Base-by-base conservation (phyloP, 2,888 invertebrate species). In the Drosophila tripunctata region DNA sequence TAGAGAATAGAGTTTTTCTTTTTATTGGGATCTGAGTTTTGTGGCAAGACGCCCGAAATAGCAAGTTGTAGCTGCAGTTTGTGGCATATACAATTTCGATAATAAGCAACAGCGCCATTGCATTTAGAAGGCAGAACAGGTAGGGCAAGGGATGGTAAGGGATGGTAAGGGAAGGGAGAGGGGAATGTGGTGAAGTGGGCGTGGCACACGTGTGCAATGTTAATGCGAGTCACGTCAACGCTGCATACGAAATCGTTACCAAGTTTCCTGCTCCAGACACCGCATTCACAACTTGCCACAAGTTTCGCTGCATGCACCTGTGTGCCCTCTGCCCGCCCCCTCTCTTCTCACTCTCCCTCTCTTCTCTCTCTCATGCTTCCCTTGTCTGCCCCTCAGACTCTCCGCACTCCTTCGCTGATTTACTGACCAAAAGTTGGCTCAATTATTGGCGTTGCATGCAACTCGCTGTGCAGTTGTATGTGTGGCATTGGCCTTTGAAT, bases 221-320 rank as follows among this genome's bases (percentile, higher is more conserved):
- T 85, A 78, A 86, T 86, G 84, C 86, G 77, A 83, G 83, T 83
- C 83, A 83, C 83, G 83, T 86, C 83, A 83, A 78, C 86, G 75
- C 86, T 78, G 86, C 82, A 85, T 82, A 80, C 70, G 76, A 76
- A 80, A 86, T 82, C 71, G 85, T 66, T 82, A 69, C 36, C 55
- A 75, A 75, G 57, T 74, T 74, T n/a, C 55, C 38, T 40, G 19
- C 48, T 35, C 1, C 54, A 22, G 10, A 27, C 31, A 27, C 56
- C 38, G 33, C 31, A 55, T 22, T 8, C 54, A 27, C 19, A 66
- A 66, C 35, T 57, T 71, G 63, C 54, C 66, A 43, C 73, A 70
- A 73, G 45, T 73, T 63, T 50, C 43, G n/a, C 14, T 31, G 12
- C 14, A n/a, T n/a, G n/a, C 22, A 15, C 33, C 14, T 14, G 8